Base-by-base conservation (phyloP, 2,888 invertebrate genomes). In the Mythimna pallens region DNA sequence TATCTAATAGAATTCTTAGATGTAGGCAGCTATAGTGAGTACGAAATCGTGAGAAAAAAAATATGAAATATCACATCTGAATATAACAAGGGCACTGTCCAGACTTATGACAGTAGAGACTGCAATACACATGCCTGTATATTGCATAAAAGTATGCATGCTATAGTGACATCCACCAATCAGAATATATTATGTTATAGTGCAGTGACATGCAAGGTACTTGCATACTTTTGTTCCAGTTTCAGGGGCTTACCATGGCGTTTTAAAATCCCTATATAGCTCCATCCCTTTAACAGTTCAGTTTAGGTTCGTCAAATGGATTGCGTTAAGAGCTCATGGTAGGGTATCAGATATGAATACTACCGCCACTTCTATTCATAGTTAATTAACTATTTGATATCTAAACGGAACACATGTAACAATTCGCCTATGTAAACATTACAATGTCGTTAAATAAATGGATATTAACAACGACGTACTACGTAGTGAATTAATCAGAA, bases 401-500 rank as follows among this genome's bases (percentile, higher is more conserved):
- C n/a, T 65, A 68, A 70, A 70, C 36, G 52, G 30, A 76, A 67
- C 79, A 80, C 40, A 57, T 76, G 70, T 71, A 58, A 70, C 47
- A 54, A 71, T 73, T 68, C 30, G 70, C 73, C n/a, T 62, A 50
- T 67, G 82, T 82, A 68, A 82, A 82, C 70, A 78, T 34, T 65
- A 34, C 50, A 63, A 47, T 66, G 57, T 65, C 57, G 69, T 73
- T 67, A 73, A 67, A 57, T 65, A 65, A 76, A 74, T 70, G 66
- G 62, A 72, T 72, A 80, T 72, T 55, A 76, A 79, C 65, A 69
- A 64, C 68, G 55, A 55, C 43, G 73, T 69, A 73, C 68, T 52
- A 55, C 43, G 73, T 69, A 73, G 73, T 76, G 70, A 76, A 76
- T 85, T 76, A 68, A 79, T 77, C 78, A 75, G 63, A 80, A 78